phyloP scores from a whole-genome alignment of 2,113 vertebrate species.

The Sturnus vulgaris region DNA sequence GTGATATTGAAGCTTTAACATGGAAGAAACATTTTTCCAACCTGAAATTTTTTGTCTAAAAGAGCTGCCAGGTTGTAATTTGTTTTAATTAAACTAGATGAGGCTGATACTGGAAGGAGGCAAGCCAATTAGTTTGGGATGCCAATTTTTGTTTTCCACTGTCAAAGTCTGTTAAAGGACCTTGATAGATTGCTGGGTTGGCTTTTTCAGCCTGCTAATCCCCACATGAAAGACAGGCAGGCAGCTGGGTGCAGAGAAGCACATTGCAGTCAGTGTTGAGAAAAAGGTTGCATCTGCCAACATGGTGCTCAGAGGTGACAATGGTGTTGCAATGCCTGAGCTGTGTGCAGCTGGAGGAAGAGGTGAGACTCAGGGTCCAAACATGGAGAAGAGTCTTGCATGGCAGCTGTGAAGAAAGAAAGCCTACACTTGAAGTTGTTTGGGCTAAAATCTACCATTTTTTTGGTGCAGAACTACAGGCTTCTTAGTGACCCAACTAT shows the following conservation, averaged over 20 bases:
- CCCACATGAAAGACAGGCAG: background rate
- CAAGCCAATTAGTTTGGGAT: slow-evolving; percentile 40
- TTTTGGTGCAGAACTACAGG: background rate
- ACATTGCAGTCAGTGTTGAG: rapidly evolving
- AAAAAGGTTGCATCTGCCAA: background rate
- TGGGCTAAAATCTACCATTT: background rate
- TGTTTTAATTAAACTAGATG: slow-evolving; percentile 53
- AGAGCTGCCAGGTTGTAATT: slow-evolving; percentile 22
- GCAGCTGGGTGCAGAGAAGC: background rate
- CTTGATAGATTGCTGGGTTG: slow-evolving; percentile 1
- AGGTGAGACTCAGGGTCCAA: background rate
- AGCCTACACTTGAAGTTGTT: background rate
- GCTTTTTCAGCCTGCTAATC: background rate
- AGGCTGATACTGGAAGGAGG: slow-evolving; percentile 11
- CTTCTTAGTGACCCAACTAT: background rate
- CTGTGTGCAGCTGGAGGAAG: background rate
- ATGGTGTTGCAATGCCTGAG: rapidly evolving
- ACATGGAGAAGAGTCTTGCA: background rate
- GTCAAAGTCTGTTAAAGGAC: slow-evolving; percentile 42
- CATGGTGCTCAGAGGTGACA: rapidly evolving
- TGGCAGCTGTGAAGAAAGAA: background rate
- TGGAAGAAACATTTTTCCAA: background rate
- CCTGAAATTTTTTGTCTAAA: background rate
- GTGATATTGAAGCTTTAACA: background rate
- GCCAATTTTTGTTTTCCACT: slow-evolving; percentile 57